Evolutionary conservation across 2,113 vertebrate species (phyloP).

Genomic region (Odocoileus virginianus): DNA sequence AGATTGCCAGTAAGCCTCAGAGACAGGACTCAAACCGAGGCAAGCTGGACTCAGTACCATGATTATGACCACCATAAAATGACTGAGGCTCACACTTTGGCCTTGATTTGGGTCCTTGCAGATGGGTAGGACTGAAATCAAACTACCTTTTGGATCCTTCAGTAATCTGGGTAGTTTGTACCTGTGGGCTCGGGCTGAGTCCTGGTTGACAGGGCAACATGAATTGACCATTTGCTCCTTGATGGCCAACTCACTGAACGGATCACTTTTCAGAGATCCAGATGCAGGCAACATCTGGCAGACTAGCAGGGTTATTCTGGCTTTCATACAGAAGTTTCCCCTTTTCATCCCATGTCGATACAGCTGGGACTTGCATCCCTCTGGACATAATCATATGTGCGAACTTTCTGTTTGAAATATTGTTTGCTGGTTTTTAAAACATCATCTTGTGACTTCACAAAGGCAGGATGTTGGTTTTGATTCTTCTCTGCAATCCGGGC

Average conservation of each 20-base stretch:
- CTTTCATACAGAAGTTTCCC: slow-evolving; percentile 7
- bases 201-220: neutral
- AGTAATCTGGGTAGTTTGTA: neutral
- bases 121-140: neutral
- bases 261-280: neutral
- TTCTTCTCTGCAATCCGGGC: neutral
- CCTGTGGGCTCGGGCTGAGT: neutral
- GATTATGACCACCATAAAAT: rapidly evolving
- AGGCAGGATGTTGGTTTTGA: neutral
- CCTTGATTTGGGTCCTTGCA: neutral
- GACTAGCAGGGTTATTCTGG: neutral
- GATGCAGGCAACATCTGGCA: slow-evolving; percentile 45
- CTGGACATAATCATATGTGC: neutral
- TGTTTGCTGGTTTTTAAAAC: neutral
- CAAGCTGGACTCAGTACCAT: neutral
- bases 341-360: neutral
- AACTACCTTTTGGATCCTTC: neutral
- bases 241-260: neutral
- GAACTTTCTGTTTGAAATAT: neutral
- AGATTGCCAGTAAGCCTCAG: neutral
- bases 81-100: neutral
- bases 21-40: neutral
- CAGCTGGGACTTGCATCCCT: slow-evolving; percentile 9
- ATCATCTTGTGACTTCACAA: neutral
- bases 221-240: neutral